Evolutionary conservation across 2,888 invertebrate species (phyloP).

Genomic region (Dicyrtomina minuta): DNA sequence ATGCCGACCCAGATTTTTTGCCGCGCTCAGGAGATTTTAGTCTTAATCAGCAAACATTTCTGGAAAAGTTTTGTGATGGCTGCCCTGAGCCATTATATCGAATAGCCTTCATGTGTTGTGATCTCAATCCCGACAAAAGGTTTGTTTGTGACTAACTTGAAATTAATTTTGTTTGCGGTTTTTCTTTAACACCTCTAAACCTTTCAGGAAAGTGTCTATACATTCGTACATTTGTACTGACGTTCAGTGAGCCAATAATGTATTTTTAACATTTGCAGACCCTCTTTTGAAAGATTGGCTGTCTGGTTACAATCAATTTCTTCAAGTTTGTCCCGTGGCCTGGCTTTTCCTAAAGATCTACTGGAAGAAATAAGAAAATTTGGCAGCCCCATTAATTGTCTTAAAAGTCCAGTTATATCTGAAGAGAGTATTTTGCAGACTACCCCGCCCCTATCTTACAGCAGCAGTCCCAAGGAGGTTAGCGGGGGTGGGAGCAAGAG

Average conservation of each 20-base stretch:
- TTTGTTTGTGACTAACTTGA: too few relatives aligned
- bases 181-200: too few relatives aligned
- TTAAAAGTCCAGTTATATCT: slow-evolving; percentile 62
- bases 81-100: slow-evolving; percentile 87
- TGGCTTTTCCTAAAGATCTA: slow-evolving; percentile 67
- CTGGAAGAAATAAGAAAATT: slow-evolving; percentile 76
- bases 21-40: slow-evolving; percentile 91
- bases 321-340: slow-evolving; percentile 69
- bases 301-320: slow-evolving; percentile 82
- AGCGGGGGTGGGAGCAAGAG: slow-evolving; percentile 42
- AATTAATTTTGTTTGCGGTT: too few relatives aligned
- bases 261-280: slow-evolving; percentile 62
- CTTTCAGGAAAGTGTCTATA: too few relatives aligned
- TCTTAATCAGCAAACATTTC: slow-evolving; percentile 79
- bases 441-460: slow-evolving; percentile 49
- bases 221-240: too few relatives aligned
- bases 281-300: slow-evolving; percentile 84
- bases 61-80: slow-evolving; percentile 77
- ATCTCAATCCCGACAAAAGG: slow-evolving; percentile 86
- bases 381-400: slow-evolving; percentile 53
- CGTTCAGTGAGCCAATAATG: too few relatives aligned
- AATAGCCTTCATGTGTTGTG: slow-evolving; percentile 86
- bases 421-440: slow-evolving; percentile 65
- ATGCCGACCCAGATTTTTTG: slow-evolving; percentile 91
- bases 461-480: slow-evolving; percentile 35